Conservation (phyloP, 2,888 invertebrate species). For the Doris montereyensis region DNA sequence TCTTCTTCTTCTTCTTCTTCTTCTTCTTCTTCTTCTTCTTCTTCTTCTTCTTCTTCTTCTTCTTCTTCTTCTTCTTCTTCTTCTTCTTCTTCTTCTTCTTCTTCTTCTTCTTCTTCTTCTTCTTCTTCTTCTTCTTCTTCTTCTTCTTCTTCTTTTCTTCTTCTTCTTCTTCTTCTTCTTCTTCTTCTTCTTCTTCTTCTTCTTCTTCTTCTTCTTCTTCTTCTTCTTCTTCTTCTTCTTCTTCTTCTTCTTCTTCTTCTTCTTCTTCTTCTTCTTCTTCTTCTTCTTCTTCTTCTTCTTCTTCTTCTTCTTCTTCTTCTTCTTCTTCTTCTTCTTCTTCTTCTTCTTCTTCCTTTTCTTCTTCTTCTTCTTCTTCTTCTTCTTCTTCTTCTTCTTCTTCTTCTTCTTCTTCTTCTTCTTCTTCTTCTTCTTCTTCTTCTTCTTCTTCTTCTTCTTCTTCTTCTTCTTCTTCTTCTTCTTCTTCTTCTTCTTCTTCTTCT, state of each 20-base stretch:
- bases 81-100: conserved; percentile 28
- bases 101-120: conserved; percentile 18
- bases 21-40: background rate
- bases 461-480: conserved; percentile 16
- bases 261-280: conserved; percentile 9
- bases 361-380: conserved; percentile 7
- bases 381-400: conserved; percentile 28
- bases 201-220: conserved; percentile 20
- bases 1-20: background rate
- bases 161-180: conserved; percentile 10
- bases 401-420: conserved; percentile 32
- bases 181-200: conserved; percentile 13
- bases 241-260: conserved; percentile 30
- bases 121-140: conserved; percentile 8
- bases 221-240: conserved; percentile 32
- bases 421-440: conserved; percentile 27
- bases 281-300: conserved; percentile 24
- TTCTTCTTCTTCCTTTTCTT: conserved; percentile 3
- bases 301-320: background rate
- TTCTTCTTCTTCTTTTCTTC: conserved; percentile 11
- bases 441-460: conserved; percentile 20
- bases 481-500: conserved; percentile 8
- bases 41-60: conserved; percentile 3
- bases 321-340: conserved; percentile 22
- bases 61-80: conserved; percentile 21